A percentile compares a stretch with the other conserved stretches of the same genome.
Evolutionary conservation across 2,113 vertebrate species (phyloP).

Genomic region (Mixornis gularis): DNA sequence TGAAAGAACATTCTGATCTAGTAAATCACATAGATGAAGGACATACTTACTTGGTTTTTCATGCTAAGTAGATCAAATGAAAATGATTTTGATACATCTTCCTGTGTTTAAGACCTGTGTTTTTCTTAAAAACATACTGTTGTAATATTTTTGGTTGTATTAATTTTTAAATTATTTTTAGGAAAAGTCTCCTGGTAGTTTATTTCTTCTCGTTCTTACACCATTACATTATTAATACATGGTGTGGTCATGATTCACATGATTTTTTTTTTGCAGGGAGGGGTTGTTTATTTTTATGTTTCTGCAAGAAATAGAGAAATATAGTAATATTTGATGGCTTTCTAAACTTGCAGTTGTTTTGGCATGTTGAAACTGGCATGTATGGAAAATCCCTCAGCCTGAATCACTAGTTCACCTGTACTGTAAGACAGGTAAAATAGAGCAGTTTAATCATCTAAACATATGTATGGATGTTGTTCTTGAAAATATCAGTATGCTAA

Average conservation of each 20-base stretch:
- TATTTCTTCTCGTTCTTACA: neutral
- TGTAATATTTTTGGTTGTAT: neutral
- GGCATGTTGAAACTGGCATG: neutral
- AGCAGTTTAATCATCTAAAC: neutral
- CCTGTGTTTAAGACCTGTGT: neutral
- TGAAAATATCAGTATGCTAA: neutral
- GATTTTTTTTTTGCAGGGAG: neutral
- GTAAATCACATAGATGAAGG: neutral
- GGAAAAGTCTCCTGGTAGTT: neutral
- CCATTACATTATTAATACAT: neutral
- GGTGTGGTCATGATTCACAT: neutral
- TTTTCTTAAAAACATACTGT: neutral
- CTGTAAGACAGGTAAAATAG: neutral
- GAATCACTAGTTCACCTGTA: neutral
- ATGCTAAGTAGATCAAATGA: neutral
- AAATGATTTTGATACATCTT: neutral
- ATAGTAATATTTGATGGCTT: neutral
- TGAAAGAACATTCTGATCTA: neutral
- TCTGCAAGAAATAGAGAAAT: neutral
- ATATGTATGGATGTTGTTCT: neutral
- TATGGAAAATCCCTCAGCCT: neutral
- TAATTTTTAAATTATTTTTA: neutral
- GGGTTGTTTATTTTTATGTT: neutral
- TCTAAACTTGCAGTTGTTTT: neutral
- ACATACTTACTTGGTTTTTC: neutral